Evolutionary conservation across 2,888 invertebrate species (phyloP).

Genomic region (Rapana venosa): DNA sequence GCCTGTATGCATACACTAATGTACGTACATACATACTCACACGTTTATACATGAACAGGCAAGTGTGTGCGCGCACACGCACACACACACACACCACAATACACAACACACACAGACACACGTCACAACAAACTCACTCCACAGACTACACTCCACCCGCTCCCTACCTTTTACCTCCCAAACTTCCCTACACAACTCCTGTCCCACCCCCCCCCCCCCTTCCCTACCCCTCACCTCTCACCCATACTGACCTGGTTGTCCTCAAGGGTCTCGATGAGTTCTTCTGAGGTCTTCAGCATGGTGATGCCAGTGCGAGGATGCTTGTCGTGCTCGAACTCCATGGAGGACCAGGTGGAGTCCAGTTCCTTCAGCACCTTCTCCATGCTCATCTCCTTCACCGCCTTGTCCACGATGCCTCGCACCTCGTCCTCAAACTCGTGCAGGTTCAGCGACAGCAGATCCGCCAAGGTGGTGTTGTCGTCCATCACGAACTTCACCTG

Average conservation of each 20-base stretch:
- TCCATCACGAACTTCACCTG: conserved; percentile 97
- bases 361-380: conserved; percentile 95
- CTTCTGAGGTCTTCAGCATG: conserved; percentile 93
- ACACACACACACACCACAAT: too few species aligned
- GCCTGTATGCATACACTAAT: too few species aligned
- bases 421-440: conserved; percentile 98
- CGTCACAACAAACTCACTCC: too few species aligned
- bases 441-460: conserved; percentile 92
- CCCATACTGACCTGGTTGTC: conserved; percentile 88
- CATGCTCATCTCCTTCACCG: conserved; percentile 99
- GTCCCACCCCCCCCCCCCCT: too few species aligned
- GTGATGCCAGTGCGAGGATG: conserved; percentile 92
- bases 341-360: conserved; percentile 92
- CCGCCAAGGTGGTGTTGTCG: conserved; percentile 92
- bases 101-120: too few species aligned
- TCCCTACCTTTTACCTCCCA: too few species aligned
- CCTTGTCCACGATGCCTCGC: conserved; percentile 97
- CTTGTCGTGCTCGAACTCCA: conserved; percentile 91
- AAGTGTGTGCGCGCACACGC: too few species aligned
- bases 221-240: too few species aligned
- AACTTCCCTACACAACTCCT: too few species aligned
- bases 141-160: too few species aligned
- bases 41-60: too few species aligned
- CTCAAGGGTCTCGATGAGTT: conserved; percentile 96
- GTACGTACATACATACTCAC: too few species aligned